These are phyloP conservation scores for Chironomus tepperi DNA, from an alignment of 1,140 invertebrate genomes.

Conservation along the genomic window DNA sequence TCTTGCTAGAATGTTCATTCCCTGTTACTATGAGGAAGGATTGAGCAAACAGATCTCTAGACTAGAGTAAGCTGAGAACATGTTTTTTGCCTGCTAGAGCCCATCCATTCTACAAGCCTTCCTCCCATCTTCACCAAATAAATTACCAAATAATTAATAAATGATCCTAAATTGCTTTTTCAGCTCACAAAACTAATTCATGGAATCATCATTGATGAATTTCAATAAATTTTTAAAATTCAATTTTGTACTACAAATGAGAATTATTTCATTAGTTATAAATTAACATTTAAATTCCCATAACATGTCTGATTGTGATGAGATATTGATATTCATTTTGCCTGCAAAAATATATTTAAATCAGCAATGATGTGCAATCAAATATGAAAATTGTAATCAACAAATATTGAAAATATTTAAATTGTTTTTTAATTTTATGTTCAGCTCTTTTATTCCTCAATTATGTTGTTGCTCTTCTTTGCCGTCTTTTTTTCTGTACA, in stretches of 20 bases:
- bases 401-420: not conserved
- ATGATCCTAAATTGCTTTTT: no score
- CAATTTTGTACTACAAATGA: no score
- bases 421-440: not conserved
- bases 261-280: no score
- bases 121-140: no score
- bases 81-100: no score
- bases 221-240: not conserved
- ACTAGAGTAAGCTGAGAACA: no score
- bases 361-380: not conserved
- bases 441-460: not conserved
- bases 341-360: not conserved
- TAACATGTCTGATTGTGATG: not conserved
- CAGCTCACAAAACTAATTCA: not conserved
- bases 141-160: no score
- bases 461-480: not conserved
- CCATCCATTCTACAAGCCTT: no score
- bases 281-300: not conserved
- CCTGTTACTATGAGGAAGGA: no score
- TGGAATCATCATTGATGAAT: not conserved
- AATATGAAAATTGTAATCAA: slow-evolving; percentile 2
- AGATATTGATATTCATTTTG: not conserved
- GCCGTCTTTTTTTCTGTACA: not conserved
- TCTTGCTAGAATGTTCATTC: no score
- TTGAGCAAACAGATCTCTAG: no score